phyloP scores from a whole-genome alignment of 2,797 vertebrate genomes.

The Falco berigora region DNA sequence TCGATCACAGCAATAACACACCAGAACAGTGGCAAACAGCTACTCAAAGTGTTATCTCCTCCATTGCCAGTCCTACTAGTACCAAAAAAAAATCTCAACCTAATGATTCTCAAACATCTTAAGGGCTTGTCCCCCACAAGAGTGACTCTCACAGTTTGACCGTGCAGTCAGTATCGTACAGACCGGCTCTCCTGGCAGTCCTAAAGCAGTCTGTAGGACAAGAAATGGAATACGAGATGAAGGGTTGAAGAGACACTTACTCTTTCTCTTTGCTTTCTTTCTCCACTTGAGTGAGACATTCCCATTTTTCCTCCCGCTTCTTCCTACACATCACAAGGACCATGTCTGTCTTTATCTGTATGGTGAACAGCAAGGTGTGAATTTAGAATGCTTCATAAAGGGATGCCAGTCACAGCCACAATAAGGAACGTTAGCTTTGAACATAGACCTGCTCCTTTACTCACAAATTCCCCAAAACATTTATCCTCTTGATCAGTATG shows the following conservation, averaged over 20 bases:
- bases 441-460: background rate
- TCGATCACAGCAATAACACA: background rate
- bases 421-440: background rate
- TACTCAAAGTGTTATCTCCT: background rate
- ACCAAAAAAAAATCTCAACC: background rate
- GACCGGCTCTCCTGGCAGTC: background rate
- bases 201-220: background rate
- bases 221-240: background rate
- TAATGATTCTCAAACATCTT: background rate
- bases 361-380: background rate
- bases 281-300: conserved; percentile 90
- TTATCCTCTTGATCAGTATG: background rate
- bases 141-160: background rate
- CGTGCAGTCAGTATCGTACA: background rate
- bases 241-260: conserved; percentile 74
- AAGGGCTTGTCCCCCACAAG: background rate
- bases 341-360: conserved; percentile 92
- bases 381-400: background rate
- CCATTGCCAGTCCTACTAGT: background rate
- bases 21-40: background rate
- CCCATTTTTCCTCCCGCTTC: conserved; percentile 87
- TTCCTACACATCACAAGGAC: conserved; percentile 92
- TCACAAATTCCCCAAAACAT: background rate
- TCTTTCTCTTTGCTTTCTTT: conserved; percentile 96
- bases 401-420: background rate